Conservation (phyloP, 1,140 invertebrate genomes). For the Diabrotica virgifera region DNA sequence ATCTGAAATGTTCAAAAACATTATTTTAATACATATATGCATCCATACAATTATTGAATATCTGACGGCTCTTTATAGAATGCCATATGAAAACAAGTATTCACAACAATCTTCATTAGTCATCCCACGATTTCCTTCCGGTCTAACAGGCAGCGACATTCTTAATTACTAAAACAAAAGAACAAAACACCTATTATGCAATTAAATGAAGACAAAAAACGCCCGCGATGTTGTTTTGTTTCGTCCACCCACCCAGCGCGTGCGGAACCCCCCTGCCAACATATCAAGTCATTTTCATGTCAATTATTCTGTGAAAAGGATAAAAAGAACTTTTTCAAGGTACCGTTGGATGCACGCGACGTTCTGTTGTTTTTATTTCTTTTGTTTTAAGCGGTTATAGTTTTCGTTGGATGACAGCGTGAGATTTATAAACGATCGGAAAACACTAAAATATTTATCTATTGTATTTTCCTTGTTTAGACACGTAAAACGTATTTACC, state of each 20-base stretch:
- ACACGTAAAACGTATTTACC: no score
- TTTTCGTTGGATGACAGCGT: not conserved
- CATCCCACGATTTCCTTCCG: not conserved
- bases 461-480: no score
- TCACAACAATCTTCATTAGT: not conserved
- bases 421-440: not conserved
- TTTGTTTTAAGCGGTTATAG: not conserved
- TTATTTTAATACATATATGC: no score
- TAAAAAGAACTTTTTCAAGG: slow-evolving; percentile 17
- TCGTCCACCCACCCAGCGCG: slow-evolving; percentile 25
- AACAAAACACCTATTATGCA: slow-evolving; percentile 33
- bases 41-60: no score
- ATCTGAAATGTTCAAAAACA: no score
- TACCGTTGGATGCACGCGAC: slow-evolving; percentile 14
- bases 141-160: slow-evolving; percentile 11
- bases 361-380: slow-evolving; percentile 11
- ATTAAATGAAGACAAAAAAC: slow-evolving; percentile 26
- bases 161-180: slow-evolving; percentile 15
- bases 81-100: no score
- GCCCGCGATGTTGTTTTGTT: slow-evolving; percentile 18
- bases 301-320: slow-evolving; percentile 19
- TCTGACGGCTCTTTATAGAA: no score
- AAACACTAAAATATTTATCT: no score
- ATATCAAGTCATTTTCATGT: slow-evolving; percentile 20
- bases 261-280: slow-evolving; percentile 22